These are phyloP conservation scores for Lasiommata megera DNA, from an alignment of 2,888 invertebrate genomes.

Conservation along the genomic window DNA sequence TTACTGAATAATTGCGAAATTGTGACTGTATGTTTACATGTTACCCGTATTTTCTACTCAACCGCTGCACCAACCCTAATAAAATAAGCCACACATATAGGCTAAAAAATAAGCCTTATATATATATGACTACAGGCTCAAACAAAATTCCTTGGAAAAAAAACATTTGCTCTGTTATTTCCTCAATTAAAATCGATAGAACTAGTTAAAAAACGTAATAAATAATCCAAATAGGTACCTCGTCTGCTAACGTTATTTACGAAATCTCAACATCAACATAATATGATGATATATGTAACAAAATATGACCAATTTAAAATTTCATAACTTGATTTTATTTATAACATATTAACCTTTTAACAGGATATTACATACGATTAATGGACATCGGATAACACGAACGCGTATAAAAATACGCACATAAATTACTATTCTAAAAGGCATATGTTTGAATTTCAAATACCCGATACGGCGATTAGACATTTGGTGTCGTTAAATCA, in stretches of 20 bases:
- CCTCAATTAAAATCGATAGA: background rate
- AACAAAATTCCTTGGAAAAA: background rate
- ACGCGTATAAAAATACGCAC: conserved; percentile 8
- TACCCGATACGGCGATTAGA: conserved; percentile 8
- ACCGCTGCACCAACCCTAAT: too few relatives aligned
- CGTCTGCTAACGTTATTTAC: too few relatives aligned
- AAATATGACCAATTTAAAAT: background rate
- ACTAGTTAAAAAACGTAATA: background rate
- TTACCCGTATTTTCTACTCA: too few relatives aligned
- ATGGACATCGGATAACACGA: background rate
- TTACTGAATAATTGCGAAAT: too few relatives aligned
- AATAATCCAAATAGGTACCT: background rate
- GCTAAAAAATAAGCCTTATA: too few relatives aligned
- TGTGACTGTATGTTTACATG: too few relatives aligned
- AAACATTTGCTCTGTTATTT: background rate
- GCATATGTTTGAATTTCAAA: conserved; percentile 16
- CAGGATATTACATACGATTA: conserved; percentile 4
- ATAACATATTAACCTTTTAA: background rate
- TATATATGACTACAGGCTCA: background rate
- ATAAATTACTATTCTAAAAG: conserved; percentile 8
- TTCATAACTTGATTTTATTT: background rate
- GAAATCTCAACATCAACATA: background rate
- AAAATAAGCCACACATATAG: too few relatives aligned
- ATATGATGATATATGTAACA: background rate
- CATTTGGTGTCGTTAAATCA: conserved; percentile 9